phyloP scores from a whole-genome alignment of 2,888 invertebrate species.

The Drosophila peninsularis region DNA sequence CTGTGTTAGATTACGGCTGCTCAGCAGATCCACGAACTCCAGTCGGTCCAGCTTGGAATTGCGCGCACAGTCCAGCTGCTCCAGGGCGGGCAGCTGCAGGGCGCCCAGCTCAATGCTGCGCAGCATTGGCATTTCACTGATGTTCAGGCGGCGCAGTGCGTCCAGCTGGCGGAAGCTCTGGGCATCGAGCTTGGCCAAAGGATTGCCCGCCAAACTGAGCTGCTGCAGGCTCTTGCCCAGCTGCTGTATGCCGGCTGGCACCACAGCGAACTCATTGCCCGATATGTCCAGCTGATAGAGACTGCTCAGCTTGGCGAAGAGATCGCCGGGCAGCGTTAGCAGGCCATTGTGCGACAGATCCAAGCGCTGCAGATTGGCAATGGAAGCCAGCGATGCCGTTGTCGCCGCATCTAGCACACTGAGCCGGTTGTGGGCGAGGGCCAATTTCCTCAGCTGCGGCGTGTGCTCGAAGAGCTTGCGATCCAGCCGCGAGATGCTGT shows the following conservation, averaged over 20 bases:
- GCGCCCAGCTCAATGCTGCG: constrained; percentile 86
- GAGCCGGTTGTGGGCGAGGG: constrained; percentile 88
- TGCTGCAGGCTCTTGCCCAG: constrained; percentile 86
- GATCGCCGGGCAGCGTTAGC: constrained; percentile 86
- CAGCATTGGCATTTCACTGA: constrained; percentile 87
- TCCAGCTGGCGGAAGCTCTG: constrained; percentile 87
- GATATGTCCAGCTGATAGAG: constrained; percentile 87
- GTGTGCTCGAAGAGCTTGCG: constrained; percentile 88
- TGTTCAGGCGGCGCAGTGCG: constrained; percentile 86
- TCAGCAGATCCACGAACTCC: constrained; percentile 86
- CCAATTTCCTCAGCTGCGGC: constrained; percentile 87
- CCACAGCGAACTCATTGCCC: constrained; percentile 86
- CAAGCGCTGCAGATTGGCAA: constrained; percentile 86
- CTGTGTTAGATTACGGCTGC: constrained; percentile 84
- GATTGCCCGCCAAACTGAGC: constrained; percentile 88
- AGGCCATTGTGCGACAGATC: constrained; percentile 87
- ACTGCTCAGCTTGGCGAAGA: constrained; percentile 86
- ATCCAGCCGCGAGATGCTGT: constrained; percentile 87
- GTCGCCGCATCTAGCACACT: constrained; percentile 87
- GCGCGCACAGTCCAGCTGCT: constrained; percentile 58
- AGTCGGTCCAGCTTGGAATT: constrained; percentile 86
- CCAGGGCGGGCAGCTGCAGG: constrained; percentile 83
- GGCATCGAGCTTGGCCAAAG: constrained; percentile 86
- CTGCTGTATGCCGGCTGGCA: constrained; percentile 86
- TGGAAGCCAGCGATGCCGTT: constrained; percentile 86